Evolutionary conservation across 2,113 vertebrate species (phyloP), one percentile per base, ranked within the genome.

Genomic region (Pagrus major): DNA sequence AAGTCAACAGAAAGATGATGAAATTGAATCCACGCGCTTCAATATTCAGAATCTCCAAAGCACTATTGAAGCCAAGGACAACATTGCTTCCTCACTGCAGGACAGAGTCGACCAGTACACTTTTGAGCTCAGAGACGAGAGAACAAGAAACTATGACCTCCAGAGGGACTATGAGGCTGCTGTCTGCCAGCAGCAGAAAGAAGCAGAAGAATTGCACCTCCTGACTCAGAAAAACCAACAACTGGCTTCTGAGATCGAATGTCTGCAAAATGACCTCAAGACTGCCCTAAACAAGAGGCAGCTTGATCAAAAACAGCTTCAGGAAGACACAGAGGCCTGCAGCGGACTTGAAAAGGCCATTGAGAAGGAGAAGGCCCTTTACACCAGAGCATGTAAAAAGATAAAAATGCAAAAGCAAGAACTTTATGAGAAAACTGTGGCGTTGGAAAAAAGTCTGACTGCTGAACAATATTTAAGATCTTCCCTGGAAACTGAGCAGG

Each of bases 151-250:
- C n/a, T 23, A 8, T 25, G 23, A n/a, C 2, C 14, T 67, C 29
- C 31, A 25, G 21, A 51, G 12, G 21, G 21, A 61, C n/a, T 61
- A 41, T 41, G 42, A 72, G 29, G 42, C 44, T 14, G n/a, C n/a
- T 39, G 56, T 35, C 9, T 49, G 31, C 31, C 8, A 37, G 44
- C 42, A 51, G 39, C 6, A 46, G 21, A 23, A 59, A 27, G 14
- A 51, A 6, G 5, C 44, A 9, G 10, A n/a, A 21, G 16, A 46
- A 11, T 20, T 47, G 3, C 1, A 49, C 4, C 2, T 1, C 6
- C 18, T 29, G n/a, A 67, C 42, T 59, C 46, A 8, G 0, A 11
- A 76, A 47, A 59, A 67, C 25, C 65, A 68, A 16, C 42, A 66
- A 9, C 37, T 71, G 2, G 9, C 9, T 51, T 27, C 15, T 56